Evolutionary conservation across 1,140 invertebrate species (phyloP).

Genomic region (Olivierus martensii): DNA sequence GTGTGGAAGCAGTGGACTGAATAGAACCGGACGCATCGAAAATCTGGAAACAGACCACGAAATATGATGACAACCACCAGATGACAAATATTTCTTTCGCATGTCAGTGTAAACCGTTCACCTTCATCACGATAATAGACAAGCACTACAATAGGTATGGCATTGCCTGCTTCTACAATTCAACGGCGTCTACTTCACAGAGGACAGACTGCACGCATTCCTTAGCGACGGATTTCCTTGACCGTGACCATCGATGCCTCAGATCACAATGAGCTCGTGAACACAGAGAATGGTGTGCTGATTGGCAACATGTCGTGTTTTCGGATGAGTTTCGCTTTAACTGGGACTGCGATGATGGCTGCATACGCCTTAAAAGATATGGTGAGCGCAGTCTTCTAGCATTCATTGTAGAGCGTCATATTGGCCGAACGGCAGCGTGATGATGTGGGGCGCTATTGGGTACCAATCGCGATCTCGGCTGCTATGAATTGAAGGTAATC

Average conservation of each 20-base stretch:
- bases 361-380: too few species aligned
- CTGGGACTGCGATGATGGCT: background rate
- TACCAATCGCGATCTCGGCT: background rate
- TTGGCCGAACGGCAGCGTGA: background rate
- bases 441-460: background rate
- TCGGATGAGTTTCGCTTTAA: background rate
- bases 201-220: background rate
- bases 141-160: background rate
- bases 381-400: background rate
- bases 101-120: background rate
- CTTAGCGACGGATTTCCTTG: background rate
- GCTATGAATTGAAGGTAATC: background rate
- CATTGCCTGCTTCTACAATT: slow-evolving; percentile 5
- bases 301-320: background rate
- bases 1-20: background rate
- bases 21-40: background rate
- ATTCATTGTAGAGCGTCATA: background rate
- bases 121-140: background rate
- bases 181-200: slow-evolving; percentile 13
- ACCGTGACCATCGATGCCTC: background rate
- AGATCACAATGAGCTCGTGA: background rate
- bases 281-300: background rate
- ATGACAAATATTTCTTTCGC: background rate
- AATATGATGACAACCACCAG: background rate
- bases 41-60: background rate